Base-by-base conservation (phyloP, 1,140 invertebrate genomes). In the Bombus sylvicola region DNA sequence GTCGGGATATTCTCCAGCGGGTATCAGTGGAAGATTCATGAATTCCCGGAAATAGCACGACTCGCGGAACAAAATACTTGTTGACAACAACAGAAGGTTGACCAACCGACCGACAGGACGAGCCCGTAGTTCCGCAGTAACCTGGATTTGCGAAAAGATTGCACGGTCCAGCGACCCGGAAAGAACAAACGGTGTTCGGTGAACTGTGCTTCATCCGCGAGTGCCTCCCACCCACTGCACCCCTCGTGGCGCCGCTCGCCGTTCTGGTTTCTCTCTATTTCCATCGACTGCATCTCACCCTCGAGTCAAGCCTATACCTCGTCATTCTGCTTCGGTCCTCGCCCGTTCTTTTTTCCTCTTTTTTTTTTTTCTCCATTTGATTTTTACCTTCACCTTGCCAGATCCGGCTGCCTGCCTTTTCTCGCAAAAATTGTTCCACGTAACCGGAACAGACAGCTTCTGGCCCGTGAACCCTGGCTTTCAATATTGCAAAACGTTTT, bases 131-230 rank as follows among this genome's bases (percentile, higher is more conserved):
- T 90, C 85, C 88, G 92, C 89, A 92, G 94, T 94, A 94, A 94
- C 94, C 92, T 93, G 94, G 93, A 95, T 95, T 94, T 93, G 94
- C 93, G 94, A 95, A 95, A 95, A 95, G 94, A 95, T 95, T 94
- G 93, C 93, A 95, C 94, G 93, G 93, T 88, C 93, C 94, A 94
- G 85, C 93, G 94, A 91, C 89, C 92, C 87, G 94, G 93, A 95
- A 95, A 95, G 94, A 95, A 95, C 94, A 95, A 95, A 95, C 94
- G 94, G 93, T 94, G 93, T 94, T 94, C 92, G 90, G 88, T 94
- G 92, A 93, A 95, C 93, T 92, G 92, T 95, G 92, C 91, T 93
- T 90, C 90, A 93, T 94, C 91, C 94, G 88, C 92, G 88, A 90
- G 88, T 85, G 34, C 66, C 15, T 34, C 15, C n/a, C 15, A 66